Base-by-base conservation (phyloP, 1,140 invertebrate species). In the Calliphora vicina region DNA sequence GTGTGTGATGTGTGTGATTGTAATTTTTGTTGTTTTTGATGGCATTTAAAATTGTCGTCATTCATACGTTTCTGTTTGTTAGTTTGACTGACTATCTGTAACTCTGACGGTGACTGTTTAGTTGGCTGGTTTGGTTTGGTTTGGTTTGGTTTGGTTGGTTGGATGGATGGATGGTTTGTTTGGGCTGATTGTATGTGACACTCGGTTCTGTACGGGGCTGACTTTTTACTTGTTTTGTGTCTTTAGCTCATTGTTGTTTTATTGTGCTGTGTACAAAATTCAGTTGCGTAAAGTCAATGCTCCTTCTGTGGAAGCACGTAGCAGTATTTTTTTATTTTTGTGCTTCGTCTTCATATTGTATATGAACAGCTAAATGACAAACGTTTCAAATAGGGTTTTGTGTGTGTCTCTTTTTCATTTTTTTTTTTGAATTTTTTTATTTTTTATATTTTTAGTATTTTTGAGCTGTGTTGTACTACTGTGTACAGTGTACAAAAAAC, bases 261-360 rank as follows among this genome's bases (percentile, higher is more conserved):
- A 9, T 78, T 78, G n/a, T 78, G 13, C 26, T 78, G 20, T 57
- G n/a, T 67, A 20, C 45, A 50, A 35, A 50, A 50, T 67, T 78
- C 74, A 43, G 74, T 78, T 78, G 74, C 74, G 83, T 85, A 88
- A 88, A 88, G 87, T 88, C 88, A 88, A 86, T 85, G 87, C 86
- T 88, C 87, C 88, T 88, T 88, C 87, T 88, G 88, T 88, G 87
- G 87, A 88, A 87, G 88, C 88, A 89, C 88, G 88, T 88, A 89
- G 87, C 88, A 88, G 86, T 78, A 43, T 78, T 15, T 74, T 72
- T 25, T 25, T 17, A 29, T 73, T 29, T 73, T 27, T 72, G 5
- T 72, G 12, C 20, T 26, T 25, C 27, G 23, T 25, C 15, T 43
- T 82, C 8, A 15, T 27, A 25, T 45, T 43, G 80, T 27, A 73